Base-by-base conservation (phyloP, 2,113 vertebrate species). In the Reinhardtius hippoglossoides region DNA sequence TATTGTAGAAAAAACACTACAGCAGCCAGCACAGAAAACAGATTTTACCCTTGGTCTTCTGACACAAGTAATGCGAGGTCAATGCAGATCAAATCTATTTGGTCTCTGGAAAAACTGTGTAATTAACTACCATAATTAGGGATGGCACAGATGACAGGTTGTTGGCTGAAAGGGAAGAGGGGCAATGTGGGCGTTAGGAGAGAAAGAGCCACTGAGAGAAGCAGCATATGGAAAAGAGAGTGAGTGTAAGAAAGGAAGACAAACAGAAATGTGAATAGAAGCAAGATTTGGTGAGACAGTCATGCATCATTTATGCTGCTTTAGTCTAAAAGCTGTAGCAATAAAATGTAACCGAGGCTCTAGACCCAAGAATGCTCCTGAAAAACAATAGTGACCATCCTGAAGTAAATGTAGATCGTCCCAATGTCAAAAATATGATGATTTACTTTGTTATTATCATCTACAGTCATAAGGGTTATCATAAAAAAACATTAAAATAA, bases 121-220 rank as follows among this genome's bases (percentile, higher is more conserved):
- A 87, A 92, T 89, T 91, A 85, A 78, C 78, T 71, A 81, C 59
- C 40, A 63, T 90, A 86, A 90, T 91, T 75, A 88, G 57, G 66
- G 76, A 80, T 56, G 80, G 54, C 67, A 73, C 71, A 85, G 61
- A 72, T 82, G 85, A 87, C 68, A 78, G 71, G 50, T 72, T 79
- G 77, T 63, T 37, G 62, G 71, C 87, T 76, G 69, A 81, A 69
- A 74, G 71, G 57, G 35, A 74, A 55, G 61, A 73, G 46, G 72
- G 70, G 31, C 48, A 24, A 55, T 56, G 46, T 76, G 44, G 78
- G 65, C 3, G 52, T 60, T 44, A 7, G 46, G 20, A 18, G 23
- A 70, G 21, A 67, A 48, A 71, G 24, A 54, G 8, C 60, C 35
- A 24, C 9, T 7, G 18, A 61, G 27, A 31, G 31, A 31, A 31